Conservation (phyloP, 2,888 invertebrate genomes). For the Cheilosia grossa region DNA sequence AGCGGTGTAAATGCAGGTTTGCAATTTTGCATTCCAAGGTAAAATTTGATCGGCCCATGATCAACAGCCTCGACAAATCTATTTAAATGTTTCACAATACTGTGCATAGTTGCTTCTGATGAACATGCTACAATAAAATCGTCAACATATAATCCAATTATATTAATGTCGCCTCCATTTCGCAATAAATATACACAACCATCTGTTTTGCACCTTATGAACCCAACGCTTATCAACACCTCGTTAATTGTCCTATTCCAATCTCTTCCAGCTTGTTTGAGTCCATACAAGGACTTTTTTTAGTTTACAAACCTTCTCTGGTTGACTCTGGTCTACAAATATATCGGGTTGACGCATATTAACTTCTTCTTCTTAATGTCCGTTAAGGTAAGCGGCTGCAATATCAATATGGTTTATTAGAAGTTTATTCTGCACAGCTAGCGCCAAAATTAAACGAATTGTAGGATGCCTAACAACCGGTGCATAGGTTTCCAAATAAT, state of each 20-base stretch:
- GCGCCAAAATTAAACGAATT: conserved; percentile 71
- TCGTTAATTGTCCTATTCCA: conserved; percentile 59
- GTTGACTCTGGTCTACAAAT: conserved; percentile 43
- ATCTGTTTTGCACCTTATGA: conserved; percentile 44
- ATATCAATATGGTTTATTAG: conserved; percentile 11
- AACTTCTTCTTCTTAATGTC: conserved; percentile 57
- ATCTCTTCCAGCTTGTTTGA: conserved; percentile 65
- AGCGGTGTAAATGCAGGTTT: conserved; percentile 52
- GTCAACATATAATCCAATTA: conserved; percentile 56
- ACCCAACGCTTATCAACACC: conserved; percentile 43
- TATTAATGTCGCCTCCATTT: conserved; percentile 22
- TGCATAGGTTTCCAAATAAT: conserved; percentile 76
- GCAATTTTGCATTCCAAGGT: conserved; percentile 56
- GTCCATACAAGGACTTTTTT: conserved; percentile 47
- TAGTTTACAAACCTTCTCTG: conserved; percentile 32
- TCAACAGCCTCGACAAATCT: conserved; percentile 48
- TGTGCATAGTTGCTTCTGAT: conserved; percentile 14
- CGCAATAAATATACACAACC: conserved; percentile 31
- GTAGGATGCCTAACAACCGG: conserved; percentile 74
- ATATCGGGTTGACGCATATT: conserved; percentile 61
- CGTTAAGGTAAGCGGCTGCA: conserved; percentile 62
- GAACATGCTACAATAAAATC: conserved; percentile 52
- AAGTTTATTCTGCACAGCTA: conserved; percentile 27
- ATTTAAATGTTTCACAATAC: conserved; percentile 41
- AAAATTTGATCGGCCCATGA: conserved; percentile 54